Base-by-base conservation (phyloP, 1,140 invertebrate genomes). In the Tetramorium parvispinum region DNA sequence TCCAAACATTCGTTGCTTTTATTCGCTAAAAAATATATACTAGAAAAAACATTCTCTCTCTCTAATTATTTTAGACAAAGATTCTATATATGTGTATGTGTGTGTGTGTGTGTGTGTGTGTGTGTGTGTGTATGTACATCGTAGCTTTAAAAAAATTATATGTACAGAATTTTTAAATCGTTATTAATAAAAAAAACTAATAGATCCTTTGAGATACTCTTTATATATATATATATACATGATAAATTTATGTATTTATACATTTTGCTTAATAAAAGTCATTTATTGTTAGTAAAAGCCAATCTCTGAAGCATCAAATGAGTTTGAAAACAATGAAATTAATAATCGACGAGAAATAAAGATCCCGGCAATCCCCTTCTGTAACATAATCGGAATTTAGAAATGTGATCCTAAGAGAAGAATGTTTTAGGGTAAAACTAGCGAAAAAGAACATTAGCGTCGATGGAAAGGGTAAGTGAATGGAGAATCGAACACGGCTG, bases 391-490 rank as follows among this genome's bases (percentile, higher is more conserved):
- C 10, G 24, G 49, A 40, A 57, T 61, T 66, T 4, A 63, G 87
- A 88, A 89, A 89, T n/a, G n/a, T 46, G 57, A 89, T 71, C 55
- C 18, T 3, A 32, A 32, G 49, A 46, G 18, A 37, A 49, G 32
- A 49, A 24, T 16, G 13, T 55, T 55, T 53, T 46, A 40, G 21
- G 16, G 40, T 24, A 24, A 32, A 10, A 49, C 8, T 13, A 24
- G 13, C 16, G 6, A 89, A 88, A 76, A 90, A 82, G 59, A n/a
- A 27, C 87, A 86, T 88, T 86, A 88, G 46, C 32, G 16, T 6
- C 49, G 55, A 70, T 55, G 77, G 76, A 82, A 76, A 85, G n/a
- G 71, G 13, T 65, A 68, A 3, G 10, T 65, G 51, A 81, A 86
- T 46, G 57, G 21, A 73, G 21, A 85, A 2, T 3, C 16, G 55